These are phyloP conservation scores for Drosophila aff. DNA, from an alignment of 1,140 invertebrate species.

Conservation along the genomic window DNA sequence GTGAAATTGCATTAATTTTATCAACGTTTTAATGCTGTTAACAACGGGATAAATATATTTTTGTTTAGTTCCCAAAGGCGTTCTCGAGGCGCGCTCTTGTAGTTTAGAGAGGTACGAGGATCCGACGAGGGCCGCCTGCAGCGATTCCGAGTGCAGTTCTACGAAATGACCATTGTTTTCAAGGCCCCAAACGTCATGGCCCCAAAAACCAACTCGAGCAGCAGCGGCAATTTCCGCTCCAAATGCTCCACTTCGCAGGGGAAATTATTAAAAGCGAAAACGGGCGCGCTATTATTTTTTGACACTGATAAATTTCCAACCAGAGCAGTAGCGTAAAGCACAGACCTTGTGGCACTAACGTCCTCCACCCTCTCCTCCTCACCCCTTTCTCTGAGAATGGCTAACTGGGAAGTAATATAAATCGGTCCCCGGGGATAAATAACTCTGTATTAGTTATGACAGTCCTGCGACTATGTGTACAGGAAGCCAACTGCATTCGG, in stretches of 20 bases:
- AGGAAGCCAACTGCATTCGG: slow-evolving; percentile 46
- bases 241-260: slow-evolving; percentile 71
- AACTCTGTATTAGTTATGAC: slow-evolving; percentile 82
- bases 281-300: slow-evolving; percentile 80
- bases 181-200: slow-evolving; percentile 49
- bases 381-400: background rate
- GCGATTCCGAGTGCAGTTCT: slow-evolving; percentile 19
- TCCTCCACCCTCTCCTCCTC: slow-evolving; percentile 10
- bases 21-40: slow-evolving; percentile 61
- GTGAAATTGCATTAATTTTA: slow-evolving; percentile 73
- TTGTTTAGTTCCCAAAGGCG: slow-evolving; percentile 1
- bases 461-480: slow-evolving; percentile 40
- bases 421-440: slow-evolving; percentile 79
- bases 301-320: slow-evolving; percentile 79
- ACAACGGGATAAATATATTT: background rate
- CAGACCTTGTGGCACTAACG: slow-evolving; percentile 74
- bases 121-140: slow-evolving; percentile 1
- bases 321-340: slow-evolving; percentile 22
- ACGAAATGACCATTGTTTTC: slow-evolving; percentile 62
- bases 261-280: slow-evolving; percentile 84
- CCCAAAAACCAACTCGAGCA: slow-evolving; percentile 53
- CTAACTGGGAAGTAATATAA: slow-evolving; percentile 77
- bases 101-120: slow-evolving; percentile 39
- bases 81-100: background rate
- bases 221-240: slow-evolving; percentile 81